Percentiles rank a stretch among this genome's conserved stretches.
Conservation (phyloP, 2,113 vertebrate species). For the Propithecus coquereli region DNA sequence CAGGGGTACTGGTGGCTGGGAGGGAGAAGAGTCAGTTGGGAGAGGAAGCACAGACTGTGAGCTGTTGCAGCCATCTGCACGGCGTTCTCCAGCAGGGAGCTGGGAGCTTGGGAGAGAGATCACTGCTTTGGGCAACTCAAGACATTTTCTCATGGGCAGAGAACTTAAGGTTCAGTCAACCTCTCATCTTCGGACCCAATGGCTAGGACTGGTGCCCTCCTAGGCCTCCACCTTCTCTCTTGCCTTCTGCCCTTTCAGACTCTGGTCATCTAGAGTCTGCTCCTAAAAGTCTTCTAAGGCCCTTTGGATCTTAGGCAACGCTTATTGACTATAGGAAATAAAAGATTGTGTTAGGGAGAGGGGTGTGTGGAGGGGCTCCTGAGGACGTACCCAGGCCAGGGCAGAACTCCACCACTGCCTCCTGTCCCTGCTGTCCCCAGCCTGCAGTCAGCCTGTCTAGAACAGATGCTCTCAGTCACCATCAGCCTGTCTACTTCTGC, state of each 20-base stretch:
- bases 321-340: neutral
- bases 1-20: neutral
- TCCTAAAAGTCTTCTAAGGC: neutral
- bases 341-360: neutral
- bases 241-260: neutral
- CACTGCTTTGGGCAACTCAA: neutral
- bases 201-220: neutral
- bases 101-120: neutral
- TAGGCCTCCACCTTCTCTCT: neutral
- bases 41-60: neutral
- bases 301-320: neutral
- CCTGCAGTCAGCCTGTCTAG: neutral
- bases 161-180: neutral
- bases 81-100: neutral
- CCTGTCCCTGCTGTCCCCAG: neutral
- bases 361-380: neutral
- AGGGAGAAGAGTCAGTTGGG: neutral
- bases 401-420: neutral
- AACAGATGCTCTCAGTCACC: neutral
- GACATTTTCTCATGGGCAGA: neutral
- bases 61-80: neutral
- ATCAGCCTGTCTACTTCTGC: neutral
- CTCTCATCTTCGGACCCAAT: neutral
- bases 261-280: no score
- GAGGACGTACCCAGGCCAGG: neutral